A percentile compares a stretch with the other conserved stretches of the same genome.
Conservation (phyloP, 1,140 invertebrate genomes). For the Drosophila albomicans region DNA sequence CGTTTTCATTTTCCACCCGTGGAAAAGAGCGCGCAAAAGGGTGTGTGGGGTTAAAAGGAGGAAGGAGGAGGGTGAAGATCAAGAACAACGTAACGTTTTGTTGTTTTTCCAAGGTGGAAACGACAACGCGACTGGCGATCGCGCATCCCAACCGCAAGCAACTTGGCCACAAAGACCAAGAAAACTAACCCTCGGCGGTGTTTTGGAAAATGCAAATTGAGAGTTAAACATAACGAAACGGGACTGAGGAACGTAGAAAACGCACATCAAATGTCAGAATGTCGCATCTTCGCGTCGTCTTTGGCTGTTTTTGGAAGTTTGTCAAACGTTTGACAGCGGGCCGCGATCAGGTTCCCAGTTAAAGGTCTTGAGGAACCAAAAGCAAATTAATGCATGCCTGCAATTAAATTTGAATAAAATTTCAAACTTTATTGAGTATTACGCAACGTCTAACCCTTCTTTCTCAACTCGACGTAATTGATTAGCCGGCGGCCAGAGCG, state of each 20-base stretch:
- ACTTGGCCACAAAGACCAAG: constrained; percentile 13
- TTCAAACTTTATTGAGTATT: constrained; percentile 55
- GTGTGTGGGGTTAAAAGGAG: too few species aligned
- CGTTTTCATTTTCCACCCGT: background rate
- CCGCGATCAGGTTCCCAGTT: constrained; percentile 62
- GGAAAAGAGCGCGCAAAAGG: background rate
- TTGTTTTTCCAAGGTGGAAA: constrained; percentile 15
- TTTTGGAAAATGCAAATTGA: constrained; percentile 35
- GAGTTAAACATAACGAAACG: background rate
- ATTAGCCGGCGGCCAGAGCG: constrained; percentile 58
- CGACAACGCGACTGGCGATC: constrained; percentile 5
- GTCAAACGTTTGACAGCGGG: constrained; percentile 70
- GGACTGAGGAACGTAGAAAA: background rate
- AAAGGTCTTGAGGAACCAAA: background rate
- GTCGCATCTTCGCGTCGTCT: constrained; percentile 8
- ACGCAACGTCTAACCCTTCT: constrained; percentile 29
- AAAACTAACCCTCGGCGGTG: constrained; percentile 20
- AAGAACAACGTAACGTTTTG: background rate
- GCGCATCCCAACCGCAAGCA: constrained; percentile 41
- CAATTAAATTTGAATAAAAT: constrained; percentile 82
- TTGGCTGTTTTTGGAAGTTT: constrained; percentile 35
- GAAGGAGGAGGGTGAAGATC: background rate
- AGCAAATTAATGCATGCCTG: constrained; percentile 63
- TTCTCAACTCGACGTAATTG: constrained; percentile 51
- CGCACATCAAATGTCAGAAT: constrained; percentile 31